Conservation (phyloP, 2,888 invertebrate species). For the Drosophila barbarae region DNA sequence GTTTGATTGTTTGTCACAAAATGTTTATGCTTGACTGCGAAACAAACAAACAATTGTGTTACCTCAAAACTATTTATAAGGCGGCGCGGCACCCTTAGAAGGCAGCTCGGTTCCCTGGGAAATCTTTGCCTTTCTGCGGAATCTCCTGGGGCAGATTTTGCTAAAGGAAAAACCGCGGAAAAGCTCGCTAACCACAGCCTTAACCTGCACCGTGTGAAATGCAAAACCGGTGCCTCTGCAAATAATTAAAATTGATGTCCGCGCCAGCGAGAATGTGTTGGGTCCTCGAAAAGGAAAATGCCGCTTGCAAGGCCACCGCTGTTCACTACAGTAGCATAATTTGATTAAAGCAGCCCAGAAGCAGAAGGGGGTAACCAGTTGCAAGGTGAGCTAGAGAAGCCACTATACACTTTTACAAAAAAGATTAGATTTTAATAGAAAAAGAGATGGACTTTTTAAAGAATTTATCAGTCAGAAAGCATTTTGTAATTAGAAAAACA, state of each 20-base stretch:
- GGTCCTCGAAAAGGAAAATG: conserved; percentile 51
- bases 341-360: conserved; percentile 65
- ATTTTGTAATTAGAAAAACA: too few relatives aligned
- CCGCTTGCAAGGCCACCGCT: conserved; percentile 50
- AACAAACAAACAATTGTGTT: conserved; percentile 49
- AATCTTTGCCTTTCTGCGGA: conserved; percentile 18
- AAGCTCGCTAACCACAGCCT: conserved; percentile 28
- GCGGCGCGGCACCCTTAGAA: conserved; percentile 46
- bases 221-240: conserved; percentile 59
- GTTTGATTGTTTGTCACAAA: conserved; percentile 73
- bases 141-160: conserved; percentile 15
- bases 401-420: conserved; percentile 5
- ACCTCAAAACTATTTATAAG: conserved; percentile 32
- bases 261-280: conserved; percentile 38
- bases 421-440: neutral
- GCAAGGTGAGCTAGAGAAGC: conserved; percentile 22
- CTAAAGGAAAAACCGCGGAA: conserved; percentile 29
- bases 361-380: conserved; percentile 21
- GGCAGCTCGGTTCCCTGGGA: conserved; percentile 20
- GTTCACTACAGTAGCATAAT: conserved; percentile 52
- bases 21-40: conserved; percentile 73
- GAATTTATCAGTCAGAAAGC: too few relatives aligned
- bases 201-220: conserved; percentile 55
- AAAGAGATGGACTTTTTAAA: fast-evolving
- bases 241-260: conserved; percentile 72